Percentiles rank a stretch among this genome's conserved stretches.
phyloP scores from a whole-genome alignment of 2,888 invertebrate species.

The Zonitis immaculata region DNA sequence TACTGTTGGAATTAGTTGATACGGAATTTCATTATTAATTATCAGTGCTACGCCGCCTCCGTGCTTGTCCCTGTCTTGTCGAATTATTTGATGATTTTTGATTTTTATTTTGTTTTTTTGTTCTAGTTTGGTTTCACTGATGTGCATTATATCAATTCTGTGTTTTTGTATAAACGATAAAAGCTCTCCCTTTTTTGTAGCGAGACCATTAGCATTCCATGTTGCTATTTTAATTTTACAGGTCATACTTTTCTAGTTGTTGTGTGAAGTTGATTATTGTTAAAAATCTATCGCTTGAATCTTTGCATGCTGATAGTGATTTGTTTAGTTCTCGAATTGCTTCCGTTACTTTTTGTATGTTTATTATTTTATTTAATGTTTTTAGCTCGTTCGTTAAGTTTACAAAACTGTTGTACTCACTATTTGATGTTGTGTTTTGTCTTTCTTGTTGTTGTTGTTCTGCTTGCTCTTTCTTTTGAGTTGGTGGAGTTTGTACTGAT shows the following conservation, averaged over 20 bases:
- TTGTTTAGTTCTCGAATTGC: neutral
- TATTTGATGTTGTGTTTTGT: no score
- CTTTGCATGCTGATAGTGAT: neutral
- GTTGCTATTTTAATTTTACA: constrained; percentile 2
- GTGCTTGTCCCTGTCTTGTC: constrained; percentile 3
- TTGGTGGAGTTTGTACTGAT: no score
- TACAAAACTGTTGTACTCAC: no score
- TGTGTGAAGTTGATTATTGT: neutral
- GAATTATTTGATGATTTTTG: constrained; percentile 1
- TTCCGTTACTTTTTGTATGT: neutral
- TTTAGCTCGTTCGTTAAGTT: neutral
- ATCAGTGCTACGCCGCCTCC: constrained; percentile 7
- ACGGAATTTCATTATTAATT: constrained; percentile 5
- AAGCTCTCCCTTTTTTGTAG: neutral
- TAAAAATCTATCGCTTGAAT: neutral
- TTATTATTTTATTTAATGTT: neutral
- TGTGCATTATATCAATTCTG: constrained; percentile 5
- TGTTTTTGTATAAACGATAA: constrained; percentile 4
- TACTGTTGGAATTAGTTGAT: neutral
- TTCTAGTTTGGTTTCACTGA: constrained; percentile 6
- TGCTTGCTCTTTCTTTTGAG: no score
- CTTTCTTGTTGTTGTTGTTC: no score
- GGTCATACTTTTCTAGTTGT: neutral
- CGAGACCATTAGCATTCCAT: constrained; percentile 7
- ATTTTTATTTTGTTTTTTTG: constrained; percentile 1